Evolutionary conservation across 2,797 vertebrate genomes (phyloP).

Genomic region (Toxotes lorentzi): DNA sequence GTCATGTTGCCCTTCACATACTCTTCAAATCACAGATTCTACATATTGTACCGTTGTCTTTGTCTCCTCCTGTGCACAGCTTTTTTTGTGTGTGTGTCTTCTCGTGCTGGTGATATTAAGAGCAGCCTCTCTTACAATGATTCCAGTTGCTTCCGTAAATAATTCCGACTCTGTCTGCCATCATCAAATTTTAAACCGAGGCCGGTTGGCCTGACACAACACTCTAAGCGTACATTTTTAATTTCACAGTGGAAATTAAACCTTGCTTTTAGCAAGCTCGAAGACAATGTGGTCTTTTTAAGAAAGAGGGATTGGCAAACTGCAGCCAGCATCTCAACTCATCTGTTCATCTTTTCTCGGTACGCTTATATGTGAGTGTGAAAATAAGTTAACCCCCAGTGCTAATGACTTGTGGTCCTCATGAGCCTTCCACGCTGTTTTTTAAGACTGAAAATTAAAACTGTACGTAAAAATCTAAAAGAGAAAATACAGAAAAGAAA

Average conservation of each 20-base stretch:
- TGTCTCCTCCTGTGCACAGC: not conserved
- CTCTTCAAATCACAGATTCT: too few species aligned
- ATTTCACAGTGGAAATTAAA: constrained; percentile 44
- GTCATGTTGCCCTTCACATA: too few species aligned
- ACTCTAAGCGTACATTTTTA: constrained; percentile 38
- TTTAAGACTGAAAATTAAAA: too few species aligned
- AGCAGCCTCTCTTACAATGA: not conserved
- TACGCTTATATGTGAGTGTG: too few species aligned
- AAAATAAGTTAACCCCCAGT: not conserved
- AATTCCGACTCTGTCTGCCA: constrained; percentile 24
- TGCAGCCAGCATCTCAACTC: not conserved
- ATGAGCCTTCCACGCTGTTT: too few species aligned
- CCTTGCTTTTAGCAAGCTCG: constrained; percentile 1
- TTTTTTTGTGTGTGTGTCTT: not conserved
- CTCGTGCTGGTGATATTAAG: not conserved
- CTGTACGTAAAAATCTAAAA: too few species aligned
- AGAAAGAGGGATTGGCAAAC: not conserved
- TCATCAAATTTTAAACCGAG: constrained; percentile 41
- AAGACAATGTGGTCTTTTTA: not conserved
- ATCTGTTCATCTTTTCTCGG: not conserved
- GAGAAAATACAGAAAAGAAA: too few species aligned
- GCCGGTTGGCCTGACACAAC: not conserved
- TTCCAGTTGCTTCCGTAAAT: constrained; percentile 37
- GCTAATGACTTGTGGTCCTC: not conserved
- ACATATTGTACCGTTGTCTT: too few species aligned